These are phyloP conservation scores for Byasa hedistus DNA, from an alignment of 2,888 invertebrate genomes.

Conservation along the genomic window DNA sequence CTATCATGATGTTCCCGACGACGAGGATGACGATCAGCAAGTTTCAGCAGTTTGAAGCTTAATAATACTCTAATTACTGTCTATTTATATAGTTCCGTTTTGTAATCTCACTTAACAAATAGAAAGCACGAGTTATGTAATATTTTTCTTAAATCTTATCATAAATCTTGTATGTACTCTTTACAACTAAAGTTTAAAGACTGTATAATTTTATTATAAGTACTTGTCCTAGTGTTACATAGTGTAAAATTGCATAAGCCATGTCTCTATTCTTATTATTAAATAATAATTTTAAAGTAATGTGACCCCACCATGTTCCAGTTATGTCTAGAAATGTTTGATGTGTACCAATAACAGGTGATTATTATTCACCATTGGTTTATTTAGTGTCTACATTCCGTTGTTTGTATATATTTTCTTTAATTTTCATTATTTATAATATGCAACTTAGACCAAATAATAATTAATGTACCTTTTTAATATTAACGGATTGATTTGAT, in stretches of 20 bases:
- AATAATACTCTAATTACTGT: slow-evolving; percentile 64
- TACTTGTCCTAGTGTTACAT: slow-evolving; percentile 74
- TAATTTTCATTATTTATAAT: slow-evolving; percentile 76
- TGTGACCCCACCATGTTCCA: slow-evolving; percentile 79
- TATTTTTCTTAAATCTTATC: slow-evolving; percentile 55
- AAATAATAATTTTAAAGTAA: slow-evolving; percentile 47
- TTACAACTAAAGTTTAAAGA: slow-evolving; percentile 76
- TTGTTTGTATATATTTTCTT: slow-evolving; percentile 72
- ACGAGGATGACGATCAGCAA: slow-evolving; percentile 77
- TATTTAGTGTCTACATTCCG: slow-evolving; percentile 79
- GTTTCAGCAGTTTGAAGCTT: slow-evolving; percentile 73
- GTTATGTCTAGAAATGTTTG: slow-evolving; percentile 74
- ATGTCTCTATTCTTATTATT: slow-evolving; percentile 64
- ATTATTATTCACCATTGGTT: slow-evolving; percentile 69
- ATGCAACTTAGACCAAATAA: slow-evolving; percentile 80
- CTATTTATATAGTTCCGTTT: slow-evolving; percentile 74
- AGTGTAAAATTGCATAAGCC: slow-evolving; percentile 73
- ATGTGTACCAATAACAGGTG: slow-evolving; percentile 67
- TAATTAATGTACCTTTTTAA: slow-evolving; percentile 79
- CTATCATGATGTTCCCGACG: slow-evolving; percentile 77
- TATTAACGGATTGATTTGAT: slow-evolving; percentile 68
- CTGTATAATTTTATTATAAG: slow-evolving; percentile 75
- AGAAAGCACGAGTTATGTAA: slow-evolving; percentile 74
- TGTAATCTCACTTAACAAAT: slow-evolving; percentile 76
- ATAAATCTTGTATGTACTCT: slow-evolving; percentile 70